These are phyloP conservation scores for Thyatira batis DNA, from an alignment of 2,888 invertebrate genomes.

Conservation along the genomic window DNA sequence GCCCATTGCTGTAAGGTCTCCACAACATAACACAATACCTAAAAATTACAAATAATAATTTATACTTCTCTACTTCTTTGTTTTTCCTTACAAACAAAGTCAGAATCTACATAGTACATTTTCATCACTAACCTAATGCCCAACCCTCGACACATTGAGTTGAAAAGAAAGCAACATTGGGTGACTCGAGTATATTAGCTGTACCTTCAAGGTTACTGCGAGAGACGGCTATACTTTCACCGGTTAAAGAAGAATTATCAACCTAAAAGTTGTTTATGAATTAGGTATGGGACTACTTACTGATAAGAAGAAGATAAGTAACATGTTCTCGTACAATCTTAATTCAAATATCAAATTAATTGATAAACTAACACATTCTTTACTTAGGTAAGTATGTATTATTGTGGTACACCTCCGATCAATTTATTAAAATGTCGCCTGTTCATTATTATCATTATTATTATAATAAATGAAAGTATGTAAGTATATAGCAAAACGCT, in stretches of 20 bases:
- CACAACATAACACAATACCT: conserved; percentile 92
- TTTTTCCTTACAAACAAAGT: too few species aligned
- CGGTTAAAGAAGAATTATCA: conserved; percentile 96
- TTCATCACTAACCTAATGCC: conserved; percentile 85
- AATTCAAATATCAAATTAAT: too few species aligned
- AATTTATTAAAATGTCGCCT: too few species aligned
- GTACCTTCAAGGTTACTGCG: conserved; percentile 93
- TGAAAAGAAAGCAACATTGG: conserved; percentile 96
- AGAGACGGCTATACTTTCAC: conserved; percentile 95
- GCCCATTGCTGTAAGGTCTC: conserved; percentile 91
- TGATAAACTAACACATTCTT: too few species aligned
- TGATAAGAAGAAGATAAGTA: too few species aligned
- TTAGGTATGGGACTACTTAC: background rate
- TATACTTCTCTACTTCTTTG: background rate
- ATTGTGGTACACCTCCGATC: too few species aligned
- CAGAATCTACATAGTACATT: too few species aligned
- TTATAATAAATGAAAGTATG: too few species aligned
- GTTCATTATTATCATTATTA: too few species aligned
- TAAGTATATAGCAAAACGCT: too few species aligned
- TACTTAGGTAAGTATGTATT: too few species aligned
- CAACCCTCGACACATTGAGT: conserved; percentile 96
- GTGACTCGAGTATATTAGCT: conserved; percentile 95
- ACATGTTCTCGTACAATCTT: too few species aligned
- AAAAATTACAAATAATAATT: conserved; percentile 12
- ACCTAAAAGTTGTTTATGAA: conserved; percentile 75